Conservation (phyloP, 2,113 vertebrate genomes). For the Sturnira hondurensis region DNA sequence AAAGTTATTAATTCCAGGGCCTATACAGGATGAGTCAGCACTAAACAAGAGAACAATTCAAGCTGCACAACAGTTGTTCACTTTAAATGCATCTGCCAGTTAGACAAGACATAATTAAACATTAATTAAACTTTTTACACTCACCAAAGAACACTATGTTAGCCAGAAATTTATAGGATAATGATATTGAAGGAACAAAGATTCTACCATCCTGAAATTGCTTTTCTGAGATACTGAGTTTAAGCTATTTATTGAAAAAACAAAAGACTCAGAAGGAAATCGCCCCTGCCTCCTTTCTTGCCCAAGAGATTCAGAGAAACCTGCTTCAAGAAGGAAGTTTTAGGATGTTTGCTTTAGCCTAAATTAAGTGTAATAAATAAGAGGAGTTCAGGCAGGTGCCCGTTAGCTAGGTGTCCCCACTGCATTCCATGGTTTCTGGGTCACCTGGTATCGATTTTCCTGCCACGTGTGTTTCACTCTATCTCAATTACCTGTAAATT, state of each 20-base stretch:
- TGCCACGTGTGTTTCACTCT: background rate
- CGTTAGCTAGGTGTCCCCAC: background rate
- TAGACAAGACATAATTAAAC: background rate
- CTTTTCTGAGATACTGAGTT: background rate
- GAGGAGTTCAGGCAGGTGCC: background rate
- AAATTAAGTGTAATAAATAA: background rate
- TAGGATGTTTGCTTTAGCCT: background rate
- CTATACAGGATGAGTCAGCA: constrained; percentile 35
- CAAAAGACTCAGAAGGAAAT: background rate
- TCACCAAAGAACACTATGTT: background rate
- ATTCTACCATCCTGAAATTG: background rate
- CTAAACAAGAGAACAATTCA: background rate
- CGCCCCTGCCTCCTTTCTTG: background rate
- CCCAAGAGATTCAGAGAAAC: background rate
- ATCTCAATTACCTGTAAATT: background rate
- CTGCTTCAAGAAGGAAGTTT: background rate
- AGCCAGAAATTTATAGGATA: background rate
- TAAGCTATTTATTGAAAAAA: background rate
- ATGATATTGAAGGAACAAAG: background rate
- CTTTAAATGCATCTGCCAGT: background rate
- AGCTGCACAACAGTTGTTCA: background rate
- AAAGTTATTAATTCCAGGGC: constrained; percentile 20
- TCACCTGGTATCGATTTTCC: background rate
- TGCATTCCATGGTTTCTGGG: background rate
- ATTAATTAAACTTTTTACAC: background rate